Conservation (phyloP, 2,888 invertebrate genomes). For the Drosophila meridionalis region DNA sequence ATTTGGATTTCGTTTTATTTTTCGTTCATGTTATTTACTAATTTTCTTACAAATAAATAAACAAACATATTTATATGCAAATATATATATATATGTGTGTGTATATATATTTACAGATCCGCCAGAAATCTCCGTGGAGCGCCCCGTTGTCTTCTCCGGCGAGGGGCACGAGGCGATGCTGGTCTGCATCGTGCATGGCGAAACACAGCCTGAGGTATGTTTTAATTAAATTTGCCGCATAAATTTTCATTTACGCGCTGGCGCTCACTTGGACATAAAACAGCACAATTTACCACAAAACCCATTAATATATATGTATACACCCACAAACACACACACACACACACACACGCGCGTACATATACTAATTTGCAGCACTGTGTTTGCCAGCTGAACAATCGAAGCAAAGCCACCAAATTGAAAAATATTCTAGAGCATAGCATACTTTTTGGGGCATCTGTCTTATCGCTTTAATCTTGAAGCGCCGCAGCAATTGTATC, state of each 20-base stretch:
- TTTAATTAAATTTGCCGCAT: conserved; percentile 72
- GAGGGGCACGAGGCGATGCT: conserved; percentile 89
- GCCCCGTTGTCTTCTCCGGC: conserved; percentile 88
- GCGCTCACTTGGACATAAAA: conserved; percentile 63
- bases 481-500: conserved; percentile 9
- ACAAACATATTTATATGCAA: not conserved
- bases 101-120: conserved; percentile 77
- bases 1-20: conserved; percentile 6
- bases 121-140: conserved; percentile 86
- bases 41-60: conserved; percentile 47
- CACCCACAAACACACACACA: conserved; percentile 10
- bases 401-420: conserved; percentile 13
- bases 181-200: conserved; percentile 89
- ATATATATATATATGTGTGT: not conserved
- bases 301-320: conserved; percentile 42
- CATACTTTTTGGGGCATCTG: conserved; percentile 22
- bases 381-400: conserved; percentile 31
- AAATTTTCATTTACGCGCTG: conserved; percentile 70
- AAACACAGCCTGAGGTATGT: conserved; percentile 89
- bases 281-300: conserved; percentile 40
- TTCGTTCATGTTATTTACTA: conserved; percentile 64
- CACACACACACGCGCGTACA: conserved; percentile 15
- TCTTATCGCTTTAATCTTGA: not conserved
- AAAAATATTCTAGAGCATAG: conserved; percentile 8
- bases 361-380: conserved; percentile 34